Evolutionary conservation across 2,797 vertebrate genomes (phyloP).

Genomic region (Dryobates pubescens): DNA sequence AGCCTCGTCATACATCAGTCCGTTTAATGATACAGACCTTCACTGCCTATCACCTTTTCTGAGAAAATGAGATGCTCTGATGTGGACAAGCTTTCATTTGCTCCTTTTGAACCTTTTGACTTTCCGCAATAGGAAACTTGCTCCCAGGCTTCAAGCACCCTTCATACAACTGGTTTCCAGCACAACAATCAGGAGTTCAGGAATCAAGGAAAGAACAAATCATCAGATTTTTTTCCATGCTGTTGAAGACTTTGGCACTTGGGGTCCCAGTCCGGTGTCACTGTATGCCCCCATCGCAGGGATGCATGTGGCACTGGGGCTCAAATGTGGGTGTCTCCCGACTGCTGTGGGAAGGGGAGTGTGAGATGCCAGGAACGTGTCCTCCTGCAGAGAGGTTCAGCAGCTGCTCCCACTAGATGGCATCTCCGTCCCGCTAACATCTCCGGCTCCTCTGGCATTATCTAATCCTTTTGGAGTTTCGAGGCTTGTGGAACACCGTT

Average conservation of each 20-base stretch:
- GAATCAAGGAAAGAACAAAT: not conserved
- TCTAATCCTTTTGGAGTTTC: not conserved
- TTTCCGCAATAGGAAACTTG: not conserved
- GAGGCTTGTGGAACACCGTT: fast-evolving
- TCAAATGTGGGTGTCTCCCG: not conserved
- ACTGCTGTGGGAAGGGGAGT: fast-evolving
- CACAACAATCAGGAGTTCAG: not conserved
- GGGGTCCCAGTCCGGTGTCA: not conserved
- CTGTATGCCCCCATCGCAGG: fast-evolving
- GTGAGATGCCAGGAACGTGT: not conserved
- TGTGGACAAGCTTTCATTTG: not conserved
- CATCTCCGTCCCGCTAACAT: constrained; percentile 39
- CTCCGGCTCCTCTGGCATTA: not conserved
- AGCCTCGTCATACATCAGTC: not conserved
- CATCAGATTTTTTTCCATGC: fast-evolving
- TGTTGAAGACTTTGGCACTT: not conserved
- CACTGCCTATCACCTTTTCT: not conserved
- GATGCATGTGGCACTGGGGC: not conserved
- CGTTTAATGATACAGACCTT: not conserved
- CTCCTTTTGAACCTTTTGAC: not conserved
- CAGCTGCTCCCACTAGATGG: constrained; percentile 65
- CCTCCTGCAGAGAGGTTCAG: not conserved
- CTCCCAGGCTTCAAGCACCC: not conserved
- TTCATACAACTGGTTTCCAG: not conserved
- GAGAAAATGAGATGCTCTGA: not conserved